Base-by-base conservation (phyloP, 2,888 invertebrate genomes). In the Aquatica leii region DNA sequence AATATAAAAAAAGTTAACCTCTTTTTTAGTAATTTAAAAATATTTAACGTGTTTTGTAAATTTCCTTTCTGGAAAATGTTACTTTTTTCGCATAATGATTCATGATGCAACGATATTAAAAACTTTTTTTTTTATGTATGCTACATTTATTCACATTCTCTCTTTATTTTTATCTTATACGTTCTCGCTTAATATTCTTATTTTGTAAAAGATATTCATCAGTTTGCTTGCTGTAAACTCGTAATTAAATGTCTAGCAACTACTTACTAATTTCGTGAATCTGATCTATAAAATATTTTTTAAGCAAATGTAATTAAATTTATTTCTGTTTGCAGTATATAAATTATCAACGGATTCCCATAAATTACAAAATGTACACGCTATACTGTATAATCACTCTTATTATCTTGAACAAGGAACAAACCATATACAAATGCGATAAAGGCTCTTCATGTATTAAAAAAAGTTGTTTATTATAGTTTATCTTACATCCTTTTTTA, bases 91-190 rank as follows among this genome's bases (percentile, higher is more conserved):
- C 6, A 76, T 76, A 77, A 78, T 80, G 80, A 80, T 80, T 80
- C 80, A 80, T 80, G 78, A 76, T 76, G 75, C 77, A 77, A 78
- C 75, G 78, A 80, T 81, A 80, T 80, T 80, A 80, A 80, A 80
- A 80, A 80, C 80, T 80, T 79, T 80, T 80, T 80, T 80, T 80
- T 80, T 78, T 79, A 79, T n/a, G n/a, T 78, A 78, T 75, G 73
- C 67, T 76, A 76, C 75, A 77, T 78, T 78, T 59, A 58, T 66
- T 64, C 53, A 31, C 48, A 59, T 20, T 55, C 50, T 59, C 49
- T 51, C 55, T 56, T 58, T 58, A 53, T 52, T 48, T 52, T 62
- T 52, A 57, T 56, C 37, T 50, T 50, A 31, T 51, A 24, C 24
- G 31, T 1, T 12, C 20, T 49, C 49, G 21, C 4, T 34, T 52